Percentiles rank a stretch among this genome's conserved stretches.
Evolutionary conservation across 2,888 invertebrate species (phyloP).

Genomic region (Drosophila trichaetosa): DNA sequence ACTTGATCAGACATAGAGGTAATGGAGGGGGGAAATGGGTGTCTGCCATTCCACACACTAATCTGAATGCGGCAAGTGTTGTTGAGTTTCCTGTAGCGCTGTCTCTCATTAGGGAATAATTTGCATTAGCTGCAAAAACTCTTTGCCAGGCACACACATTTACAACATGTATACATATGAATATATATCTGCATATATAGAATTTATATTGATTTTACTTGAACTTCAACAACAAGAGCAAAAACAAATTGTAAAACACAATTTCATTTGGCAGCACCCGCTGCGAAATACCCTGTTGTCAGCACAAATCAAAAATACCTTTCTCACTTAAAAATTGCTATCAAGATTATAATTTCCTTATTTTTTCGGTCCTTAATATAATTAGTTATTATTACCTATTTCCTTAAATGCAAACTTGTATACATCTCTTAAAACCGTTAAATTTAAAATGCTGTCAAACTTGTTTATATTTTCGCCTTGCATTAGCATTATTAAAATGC

Average conservation of each 20-base stretch:
- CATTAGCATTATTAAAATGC: not conserved
- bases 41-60: slow-evolving; percentile 53
- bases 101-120: slow-evolving; percentile 74
- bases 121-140: slow-evolving; percentile 55
- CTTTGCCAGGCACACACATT: slow-evolving; percentile 10
- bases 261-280: not conserved
- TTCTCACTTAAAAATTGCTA: not conserved
- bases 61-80: slow-evolving; percentile 78
- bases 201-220: slow-evolving; percentile 68
- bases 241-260: not conserved
- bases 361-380: not conserved
- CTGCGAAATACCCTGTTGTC: slow-evolving; percentile 3
- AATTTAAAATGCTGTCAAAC: not conserved
- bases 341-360: not conserved
- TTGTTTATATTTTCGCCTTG: not conserved
- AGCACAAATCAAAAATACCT: not conserved
- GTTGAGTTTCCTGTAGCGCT: slow-evolving; percentile 71
- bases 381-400: no score
- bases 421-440: not conserved
- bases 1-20: slow-evolving; percentile 60
- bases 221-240: slow-evolving; percentile 53
- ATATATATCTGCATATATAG: slow-evolving; percentile 6
- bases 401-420: not conserved
- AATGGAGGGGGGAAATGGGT: slow-evolving; percentile 8
- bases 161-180: not conserved